phyloP scores from a whole-genome alignment of 2,888 invertebrate species.

The Colletes collaris region DNA sequence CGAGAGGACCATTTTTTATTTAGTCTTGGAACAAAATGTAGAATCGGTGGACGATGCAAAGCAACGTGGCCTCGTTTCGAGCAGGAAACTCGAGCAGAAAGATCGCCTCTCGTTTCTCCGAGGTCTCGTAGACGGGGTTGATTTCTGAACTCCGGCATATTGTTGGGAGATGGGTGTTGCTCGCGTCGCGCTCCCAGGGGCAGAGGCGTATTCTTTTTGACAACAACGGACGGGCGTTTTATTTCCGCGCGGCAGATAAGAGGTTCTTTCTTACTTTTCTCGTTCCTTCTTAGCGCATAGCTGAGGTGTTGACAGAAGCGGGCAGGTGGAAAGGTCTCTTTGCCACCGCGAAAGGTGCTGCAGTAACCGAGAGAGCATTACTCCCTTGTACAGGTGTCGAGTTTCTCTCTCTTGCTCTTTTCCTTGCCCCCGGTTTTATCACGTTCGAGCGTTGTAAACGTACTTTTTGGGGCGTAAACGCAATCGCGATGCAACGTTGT shows the following conservation, averaged over 20 bases:
- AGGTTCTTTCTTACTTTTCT: constrained; percentile 35
- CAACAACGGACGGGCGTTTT: constrained; percentile 46
- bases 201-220: constrained; percentile 38
- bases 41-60: too few relatives aligned
- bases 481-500: too few relatives aligned
- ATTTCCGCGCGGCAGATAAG: constrained; percentile 47
- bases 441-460: not conserved
- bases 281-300: constrained; percentile 7
- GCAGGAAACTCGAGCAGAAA: not conserved
- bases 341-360: constrained; percentile 53
- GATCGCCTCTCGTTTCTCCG: not conserved
- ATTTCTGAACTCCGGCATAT: not conserved
- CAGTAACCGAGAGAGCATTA: constrained; percentile 33
- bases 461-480: too few relatives aligned
- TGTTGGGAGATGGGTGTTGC: not conserved
- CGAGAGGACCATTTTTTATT: too few relatives aligned
- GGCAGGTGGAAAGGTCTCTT: constrained; percentile 49
- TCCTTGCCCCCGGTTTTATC: not conserved
- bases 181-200: constrained; percentile 25
- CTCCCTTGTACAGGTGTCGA: constrained; percentile 47
- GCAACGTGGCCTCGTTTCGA: constrained; percentile 1
- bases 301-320: constrained; percentile 51
- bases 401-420: not conserved
- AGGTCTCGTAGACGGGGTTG: not conserved
- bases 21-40: too few relatives aligned